Percentiles rank a stretch among this genome's conserved stretches.
phyloP scores from a whole-genome alignment of 2,797 vertebrate species.

The Anomalospiza imberbis region DNA sequence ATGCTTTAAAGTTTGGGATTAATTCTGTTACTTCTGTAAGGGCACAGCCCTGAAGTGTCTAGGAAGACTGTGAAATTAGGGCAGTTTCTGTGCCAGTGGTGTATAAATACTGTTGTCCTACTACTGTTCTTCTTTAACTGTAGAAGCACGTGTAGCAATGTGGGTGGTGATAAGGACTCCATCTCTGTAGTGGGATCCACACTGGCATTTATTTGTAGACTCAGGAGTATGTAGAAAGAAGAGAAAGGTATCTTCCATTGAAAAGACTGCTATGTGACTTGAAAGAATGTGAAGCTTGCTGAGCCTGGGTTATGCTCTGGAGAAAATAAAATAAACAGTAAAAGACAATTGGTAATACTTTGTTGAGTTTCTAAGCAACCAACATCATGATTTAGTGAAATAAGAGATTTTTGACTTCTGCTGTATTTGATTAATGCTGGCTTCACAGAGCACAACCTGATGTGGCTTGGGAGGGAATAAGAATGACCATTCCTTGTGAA shows the following conservation, averaged over 20 bases:
- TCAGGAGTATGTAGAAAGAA: neutral
- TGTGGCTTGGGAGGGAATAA: neutral
- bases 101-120: neutral
- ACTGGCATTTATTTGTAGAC: neutral
- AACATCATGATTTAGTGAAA: neutral
- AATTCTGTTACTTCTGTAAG: neutral
- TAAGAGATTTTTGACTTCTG: neutral
- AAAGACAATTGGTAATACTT: neutral
- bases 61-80: neutral
- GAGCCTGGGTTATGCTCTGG: neutral
- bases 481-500: neutral
- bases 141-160: neutral
- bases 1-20: neutral
- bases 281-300: neutral
- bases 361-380: constrained; percentile 14
- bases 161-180: neutral
- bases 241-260: neutral
- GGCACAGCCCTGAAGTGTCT: neutral
- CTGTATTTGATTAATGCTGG: neutral
- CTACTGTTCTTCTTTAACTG: neutral
- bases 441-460: neutral
- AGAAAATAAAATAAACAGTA: constrained; percentile 3
- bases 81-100: neutral
- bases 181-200: neutral
- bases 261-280: neutral